These are phyloP conservation scores for Andrena bicolor DNA, from an alignment of 2,888 invertebrate genomes.

Conservation along the genomic window DNA sequence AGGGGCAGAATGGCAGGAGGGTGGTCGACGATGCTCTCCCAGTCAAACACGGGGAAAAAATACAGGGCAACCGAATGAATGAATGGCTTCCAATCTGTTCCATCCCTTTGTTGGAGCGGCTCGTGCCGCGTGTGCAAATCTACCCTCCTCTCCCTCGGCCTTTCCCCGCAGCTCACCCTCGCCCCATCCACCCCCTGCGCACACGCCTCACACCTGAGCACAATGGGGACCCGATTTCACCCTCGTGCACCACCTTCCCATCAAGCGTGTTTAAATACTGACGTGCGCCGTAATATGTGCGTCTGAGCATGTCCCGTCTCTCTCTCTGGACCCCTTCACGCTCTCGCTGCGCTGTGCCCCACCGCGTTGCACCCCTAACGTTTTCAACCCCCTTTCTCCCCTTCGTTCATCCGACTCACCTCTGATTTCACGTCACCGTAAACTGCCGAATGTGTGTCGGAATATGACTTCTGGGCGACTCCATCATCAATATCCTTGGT, in stretches of 20 bases:
- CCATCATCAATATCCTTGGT: neutral
- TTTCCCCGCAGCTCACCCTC: constrained; percentile 45
- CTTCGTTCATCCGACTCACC: constrained; percentile 53
- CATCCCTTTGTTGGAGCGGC: constrained; percentile 83
- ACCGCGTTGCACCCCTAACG: constrained; percentile 29
- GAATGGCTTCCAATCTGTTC: constrained; percentile 79
- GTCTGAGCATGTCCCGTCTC: constrained; percentile 52
- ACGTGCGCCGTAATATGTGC: constrained; percentile 65
- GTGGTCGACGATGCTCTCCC: constrained; percentile 61
- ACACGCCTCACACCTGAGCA: constrained; percentile 85
- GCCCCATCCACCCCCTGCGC: constrained; percentile 68
- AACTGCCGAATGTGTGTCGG: constrained; percentile 53
- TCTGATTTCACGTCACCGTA: constrained; percentile 58
- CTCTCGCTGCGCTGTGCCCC: constrained; percentile 5
- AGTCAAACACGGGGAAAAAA: constrained; percentile 73
- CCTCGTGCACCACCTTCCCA: constrained; percentile 72
- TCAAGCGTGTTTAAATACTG: constrained; percentile 76
- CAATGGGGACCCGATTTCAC: constrained; percentile 82
- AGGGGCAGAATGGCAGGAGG: constrained; percentile 35
- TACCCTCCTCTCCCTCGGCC: constrained; percentile 64
- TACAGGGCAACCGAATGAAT: constrained; percentile 71
- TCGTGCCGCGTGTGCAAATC: constrained; percentile 85
- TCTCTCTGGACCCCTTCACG: constrained; percentile 26
- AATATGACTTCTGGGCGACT: constrained; percentile 54
- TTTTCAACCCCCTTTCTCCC: constrained; percentile 22